Conservation (phyloP, 2,888 invertebrate genomes). For the Diarsia brunnea region DNA sequence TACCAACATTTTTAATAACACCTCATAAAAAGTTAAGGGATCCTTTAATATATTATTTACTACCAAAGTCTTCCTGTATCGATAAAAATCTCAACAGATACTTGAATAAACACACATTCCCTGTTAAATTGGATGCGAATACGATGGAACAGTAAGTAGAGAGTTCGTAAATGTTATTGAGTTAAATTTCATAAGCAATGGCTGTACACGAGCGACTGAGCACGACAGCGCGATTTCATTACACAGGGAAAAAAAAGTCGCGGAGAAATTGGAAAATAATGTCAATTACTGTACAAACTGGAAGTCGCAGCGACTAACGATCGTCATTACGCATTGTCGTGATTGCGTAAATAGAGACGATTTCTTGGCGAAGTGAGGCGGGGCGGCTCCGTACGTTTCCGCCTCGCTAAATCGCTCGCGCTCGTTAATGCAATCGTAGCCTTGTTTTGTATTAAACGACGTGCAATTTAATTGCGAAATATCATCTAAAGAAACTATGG, state of each 20-base stretch:
- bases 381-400: slow-evolving; percentile 82
- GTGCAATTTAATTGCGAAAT: slow-evolving; percentile 74
- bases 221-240: slow-evolving; percentile 85
- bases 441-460: slow-evolving; percentile 75
- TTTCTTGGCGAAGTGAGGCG: slow-evolving; percentile 83
- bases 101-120: slow-evolving; percentile 45
- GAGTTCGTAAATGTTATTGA: slow-evolving; percentile 65
- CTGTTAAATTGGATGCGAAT: slow-evolving; percentile 63
- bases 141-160: slow-evolving; percentile 59
- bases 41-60: slow-evolving; percentile 27
- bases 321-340: slow-evolving; percentile 88
- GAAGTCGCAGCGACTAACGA: slow-evolving; percentile 83
- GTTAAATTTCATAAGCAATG: slow-evolving; percentile 68
- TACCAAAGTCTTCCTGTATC: slow-evolving; percentile 35
- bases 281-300: slow-evolving; percentile 87
- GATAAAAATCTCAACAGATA: slow-evolving; percentile 54
- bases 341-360: slow-evolving; percentile 87
- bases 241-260: slow-evolving; percentile 80
- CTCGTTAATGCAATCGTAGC: slow-evolving; percentile 84
- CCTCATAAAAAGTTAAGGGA: not conserved
- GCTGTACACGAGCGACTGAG: slow-evolving; percentile 76
- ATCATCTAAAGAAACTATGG: slow-evolving; percentile 27
- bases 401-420: slow-evolving; percentile 82
- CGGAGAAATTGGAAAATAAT: slow-evolving; percentile 89
- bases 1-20: not conserved